A percentile compares a stretch with the other conserved stretches of the same genome.
phyloP scores from a whole-genome alignment of 2,888 invertebrate genomes.

The Trissolcus brochymenae region DNA sequence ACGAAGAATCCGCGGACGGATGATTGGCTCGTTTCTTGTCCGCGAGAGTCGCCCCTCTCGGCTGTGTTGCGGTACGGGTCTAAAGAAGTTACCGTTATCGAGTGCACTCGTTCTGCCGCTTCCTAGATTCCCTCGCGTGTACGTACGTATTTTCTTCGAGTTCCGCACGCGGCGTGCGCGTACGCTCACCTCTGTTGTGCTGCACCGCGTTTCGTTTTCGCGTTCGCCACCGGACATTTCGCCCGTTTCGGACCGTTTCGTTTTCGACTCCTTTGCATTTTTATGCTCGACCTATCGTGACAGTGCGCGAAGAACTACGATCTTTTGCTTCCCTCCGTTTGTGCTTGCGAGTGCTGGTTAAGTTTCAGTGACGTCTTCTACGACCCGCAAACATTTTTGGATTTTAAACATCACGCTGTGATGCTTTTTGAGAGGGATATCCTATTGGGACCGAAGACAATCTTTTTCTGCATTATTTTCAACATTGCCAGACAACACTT shows the following conservation, averaged over 20 bases:
- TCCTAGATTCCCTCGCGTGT: conserved; percentile 64
- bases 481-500: too few species aligned
- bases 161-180: conserved; percentile 50
- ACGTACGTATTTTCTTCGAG: conserved; percentile 30
- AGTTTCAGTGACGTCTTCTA: conserved; percentile 32
- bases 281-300: conserved; percentile 38
- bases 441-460: too few species aligned
- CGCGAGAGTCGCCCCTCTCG: conserved; percentile 61
- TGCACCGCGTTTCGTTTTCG: conserved; percentile 6
- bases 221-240: conserved; percentile 17
- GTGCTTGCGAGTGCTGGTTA: conserved; percentile 25
- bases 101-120: conserved; percentile 71
- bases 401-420: too few species aligned
- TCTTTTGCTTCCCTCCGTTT: conserved; percentile 15
- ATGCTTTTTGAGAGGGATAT: too few species aligned
- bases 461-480: too few species aligned
- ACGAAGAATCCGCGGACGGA: conserved; percentile 53
- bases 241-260: conserved; percentile 12
- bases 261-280: conserved; percentile 31
- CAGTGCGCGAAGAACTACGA: conserved; percentile 16
- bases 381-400: too few species aligned
- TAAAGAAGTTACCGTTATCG: conserved; percentile 75
- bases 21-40: conserved; percentile 56
- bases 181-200: conserved; percentile 39
- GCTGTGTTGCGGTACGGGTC: conserved; percentile 72